Base-by-base conservation (phyloP, 2,888 invertebrate species). In the Cephus nigrinus region DNA sequence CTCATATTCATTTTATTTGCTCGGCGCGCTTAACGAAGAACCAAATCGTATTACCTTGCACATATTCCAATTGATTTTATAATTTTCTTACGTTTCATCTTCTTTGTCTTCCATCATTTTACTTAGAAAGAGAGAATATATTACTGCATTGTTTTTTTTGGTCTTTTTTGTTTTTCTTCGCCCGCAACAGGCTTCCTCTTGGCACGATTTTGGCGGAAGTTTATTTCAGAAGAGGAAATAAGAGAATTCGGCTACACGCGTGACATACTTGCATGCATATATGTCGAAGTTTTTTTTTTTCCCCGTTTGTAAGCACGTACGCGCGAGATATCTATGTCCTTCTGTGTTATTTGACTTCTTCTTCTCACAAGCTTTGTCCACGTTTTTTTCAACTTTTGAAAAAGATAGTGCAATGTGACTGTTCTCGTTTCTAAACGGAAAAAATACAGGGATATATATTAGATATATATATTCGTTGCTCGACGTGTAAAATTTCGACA, bases 351-450 rank as follows among this genome's bases (percentile, higher is more conserved):
- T 31, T 32, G 33, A 55, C 55, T 73, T 73, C 34, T 30, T 40
- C 69, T 31, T 73, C 73, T 40, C 32, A 68, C 12, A 33, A 72
- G 33, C 34, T 77, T 36, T 73, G 31, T 77, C 34, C 68, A 32
- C 55, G 30, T 77, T 30, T 77, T 68, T 55, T 72, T 72, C 33
- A 76, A 76, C 55, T 23, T 5, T 55, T 55, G 55, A 55, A 23
- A 55, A 32, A 11, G 12, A 71, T 32, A 71, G 31, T 71, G 71
- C 71, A 71, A 71, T 71, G 31, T 31, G 71, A 31, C 71, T 71
- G 32, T 32, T 71, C 32, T 71, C 32, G 12, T 71, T 71, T 71
- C 71, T 32, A 71, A 71, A 71, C 12, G 71, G 71, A 71, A 71
- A 71, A 12, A 31, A 32, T 71, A 71, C 71, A 71, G 71, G 71